Evolutionary conservation across 2,888 invertebrate species (phyloP), one percentile per base, ranked within the genome.

Genomic region (Helobdella robusta): DNA sequence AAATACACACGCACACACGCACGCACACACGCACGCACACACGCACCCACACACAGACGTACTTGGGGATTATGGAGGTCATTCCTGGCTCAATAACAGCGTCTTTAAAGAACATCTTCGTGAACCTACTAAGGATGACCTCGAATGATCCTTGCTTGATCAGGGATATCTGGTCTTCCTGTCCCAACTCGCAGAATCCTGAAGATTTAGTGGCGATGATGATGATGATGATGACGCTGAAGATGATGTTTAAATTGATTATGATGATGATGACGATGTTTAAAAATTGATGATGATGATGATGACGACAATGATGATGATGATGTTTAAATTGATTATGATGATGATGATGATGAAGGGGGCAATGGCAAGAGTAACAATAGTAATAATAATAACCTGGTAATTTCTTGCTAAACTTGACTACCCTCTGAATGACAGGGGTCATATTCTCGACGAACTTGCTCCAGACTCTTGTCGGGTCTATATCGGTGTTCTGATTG

Each of bases 71-170:
- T 61, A 74, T 73, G 69, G 75, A 70, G 59, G 76, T 73, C 73
- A 77, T 75, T 44, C 70, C 69, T 5, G 78, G 78, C 59, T 77
- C 76, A 64, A 78, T 73, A 77, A 79, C 77, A 40, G 73, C 73
- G 3, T 72, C 71, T 18, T 73, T 71, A 60, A 77, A 75, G 35
- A 79, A 75, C 46, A 78, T 70, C 65, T 75, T 70, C 46, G 75
- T 74, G 72, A 76, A 77, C n/a, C 78, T 73, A 32, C 74, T 73
- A 63, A 77, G 66, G 68, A 78, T 71, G 2, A 78, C 75, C 70
- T 78, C 78, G 73, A 78, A 79, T 11, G 77, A 74, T 5, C 79
- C 79, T 67, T 77, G 75, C 70, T 78, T 79, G 66, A 79, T 77
- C 66, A 79, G 70, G 32, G 72, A 70, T n/a, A 79, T 78, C 73